Percentiles rank a stretch among this genome's conserved stretches.
Evolutionary conservation across 1,140 invertebrate species (phyloP).

Genomic region (Drosophila asahinai): DNA sequence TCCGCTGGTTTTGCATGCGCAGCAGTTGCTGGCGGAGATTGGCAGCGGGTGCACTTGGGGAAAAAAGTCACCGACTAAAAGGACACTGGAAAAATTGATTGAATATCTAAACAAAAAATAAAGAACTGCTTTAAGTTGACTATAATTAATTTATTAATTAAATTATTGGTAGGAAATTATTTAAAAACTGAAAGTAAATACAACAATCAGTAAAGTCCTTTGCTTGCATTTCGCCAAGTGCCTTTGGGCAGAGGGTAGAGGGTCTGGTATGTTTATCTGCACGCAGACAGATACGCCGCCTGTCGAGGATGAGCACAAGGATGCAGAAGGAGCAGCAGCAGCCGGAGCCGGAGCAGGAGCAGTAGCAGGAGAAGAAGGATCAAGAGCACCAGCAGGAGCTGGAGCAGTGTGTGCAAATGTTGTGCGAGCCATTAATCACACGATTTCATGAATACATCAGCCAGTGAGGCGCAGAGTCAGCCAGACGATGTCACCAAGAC

Average conservation of each 20-base stretch:
- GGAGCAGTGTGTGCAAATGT: slow-evolving; percentile 80
- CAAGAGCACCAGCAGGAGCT: slow-evolving; percentile 21
- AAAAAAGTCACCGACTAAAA: neutral
- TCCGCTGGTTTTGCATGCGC: slow-evolving; percentile 71
- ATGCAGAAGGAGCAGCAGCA: slow-evolving; percentile 36
- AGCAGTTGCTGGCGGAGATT: slow-evolving; percentile 59
- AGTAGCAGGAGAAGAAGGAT: slow-evolving; percentile 36
- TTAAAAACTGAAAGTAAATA: no score
- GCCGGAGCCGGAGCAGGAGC: slow-evolving; percentile 18
- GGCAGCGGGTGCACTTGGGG: slow-evolving; percentile 17
- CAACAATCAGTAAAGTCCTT: neutral
- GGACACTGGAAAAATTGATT: neutral
- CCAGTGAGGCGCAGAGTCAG: slow-evolving; percentile 78
- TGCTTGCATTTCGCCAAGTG: slow-evolving; percentile 1
- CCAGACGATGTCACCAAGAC: slow-evolving; percentile 57
- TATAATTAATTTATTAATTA: neutral
- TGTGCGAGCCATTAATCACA: slow-evolving; percentile 85
- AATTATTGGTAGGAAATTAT: no score
- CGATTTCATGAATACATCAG: slow-evolving; percentile 85
- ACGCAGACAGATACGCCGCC: slow-evolving; percentile 80
- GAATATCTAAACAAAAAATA: neutral
- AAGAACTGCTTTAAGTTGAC: neutral
- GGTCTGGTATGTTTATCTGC: slow-evolving; percentile 73
- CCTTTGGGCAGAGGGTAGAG: neutral
- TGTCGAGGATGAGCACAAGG: slow-evolving; percentile 58